Conservation (phyloP, 2,797 vertebrate species). For the Eulemur mongoz region DNA sequence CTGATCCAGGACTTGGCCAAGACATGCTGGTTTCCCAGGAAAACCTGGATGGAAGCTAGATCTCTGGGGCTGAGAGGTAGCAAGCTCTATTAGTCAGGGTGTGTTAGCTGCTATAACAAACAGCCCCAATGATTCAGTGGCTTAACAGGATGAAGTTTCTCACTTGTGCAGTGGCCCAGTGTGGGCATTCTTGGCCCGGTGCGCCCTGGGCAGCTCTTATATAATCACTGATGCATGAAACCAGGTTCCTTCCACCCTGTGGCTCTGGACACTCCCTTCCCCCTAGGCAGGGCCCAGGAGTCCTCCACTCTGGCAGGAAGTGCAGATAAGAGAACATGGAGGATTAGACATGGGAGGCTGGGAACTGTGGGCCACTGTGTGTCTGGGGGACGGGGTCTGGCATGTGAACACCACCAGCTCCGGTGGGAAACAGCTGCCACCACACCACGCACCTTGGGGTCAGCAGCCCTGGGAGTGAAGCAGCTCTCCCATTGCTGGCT, state of each 20-base stretch:
- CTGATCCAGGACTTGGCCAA: not conserved
- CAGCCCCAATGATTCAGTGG: not conserved
- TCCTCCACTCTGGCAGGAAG: not conserved
- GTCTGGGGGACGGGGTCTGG: no score
- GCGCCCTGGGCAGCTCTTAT: not conserved
- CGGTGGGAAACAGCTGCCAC: rapidly evolving
- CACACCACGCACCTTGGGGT: no score
- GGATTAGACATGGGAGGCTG: not conserved
- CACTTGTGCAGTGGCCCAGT: no score
- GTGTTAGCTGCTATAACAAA: not conserved
- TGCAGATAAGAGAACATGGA: not conserved
- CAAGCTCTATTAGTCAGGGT: not conserved
- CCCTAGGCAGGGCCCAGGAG: not conserved
- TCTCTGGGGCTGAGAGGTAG: not conserved
- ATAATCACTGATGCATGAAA: no score
- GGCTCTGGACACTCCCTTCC: not conserved
- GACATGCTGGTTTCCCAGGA: not conserved
- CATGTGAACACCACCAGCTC: not conserved
- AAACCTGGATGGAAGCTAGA: not conserved
- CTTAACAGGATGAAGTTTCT: not conserved
- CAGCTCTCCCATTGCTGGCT: no score
- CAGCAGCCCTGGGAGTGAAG: not conserved
- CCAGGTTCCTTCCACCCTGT: not conserved
- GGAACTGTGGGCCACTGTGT: not conserved
- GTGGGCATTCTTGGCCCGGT: not conserved